These are phyloP conservation scores for Erpobdella octoculata DNA, from an alignment of 2,888 invertebrate genomes.

Conservation along the genomic window DNA sequence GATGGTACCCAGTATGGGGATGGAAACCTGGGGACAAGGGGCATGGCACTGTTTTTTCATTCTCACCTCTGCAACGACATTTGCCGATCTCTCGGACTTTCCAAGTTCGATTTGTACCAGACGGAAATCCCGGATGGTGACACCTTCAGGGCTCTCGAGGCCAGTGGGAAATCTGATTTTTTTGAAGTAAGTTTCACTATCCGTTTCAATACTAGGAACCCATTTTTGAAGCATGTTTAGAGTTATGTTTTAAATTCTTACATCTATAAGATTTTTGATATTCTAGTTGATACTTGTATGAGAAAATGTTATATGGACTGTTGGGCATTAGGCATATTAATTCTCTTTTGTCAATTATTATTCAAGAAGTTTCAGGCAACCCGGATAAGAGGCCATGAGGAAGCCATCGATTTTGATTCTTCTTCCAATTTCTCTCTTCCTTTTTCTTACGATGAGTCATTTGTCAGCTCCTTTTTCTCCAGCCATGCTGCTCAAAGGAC, in stretches of 20 bases:
- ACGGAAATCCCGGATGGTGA: slow-evolving; percentile 33
- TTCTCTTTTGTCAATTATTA: not conserved
- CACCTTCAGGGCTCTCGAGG: not conserved
- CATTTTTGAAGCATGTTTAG: too few species aligned
- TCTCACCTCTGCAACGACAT: slow-evolving; percentile 58
- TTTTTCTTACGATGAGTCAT: not conserved
- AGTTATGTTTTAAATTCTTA: not conserved
- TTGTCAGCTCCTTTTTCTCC: not conserved
- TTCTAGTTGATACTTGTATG: too few species aligned
- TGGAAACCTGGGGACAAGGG: slow-evolving; percentile 57
- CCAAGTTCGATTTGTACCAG: slow-evolving; percentile 55
- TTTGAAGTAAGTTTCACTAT: not conserved
- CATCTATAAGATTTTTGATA: too few species aligned
- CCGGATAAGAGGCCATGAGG: slow-evolving; percentile 41
- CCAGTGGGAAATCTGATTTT: not conserved
- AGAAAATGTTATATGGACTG: too few species aligned
- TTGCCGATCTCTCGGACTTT: slow-evolving; percentile 54
- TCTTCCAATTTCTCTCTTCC: slow-evolving; percentile 45
- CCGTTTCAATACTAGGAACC: too few species aligned
- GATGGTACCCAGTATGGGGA: slow-evolving; percentile 56
- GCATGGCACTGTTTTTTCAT: slow-evolving; percentile 59
- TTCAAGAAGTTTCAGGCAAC: slow-evolving; percentile 22
- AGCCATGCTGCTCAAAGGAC: not conserved
- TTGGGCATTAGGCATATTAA: too few species aligned
- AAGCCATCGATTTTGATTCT: slow-evolving; percentile 49